Conservation (phyloP, 2,797 vertebrate genomes). For the Sebastolobus alascanus region DNA sequence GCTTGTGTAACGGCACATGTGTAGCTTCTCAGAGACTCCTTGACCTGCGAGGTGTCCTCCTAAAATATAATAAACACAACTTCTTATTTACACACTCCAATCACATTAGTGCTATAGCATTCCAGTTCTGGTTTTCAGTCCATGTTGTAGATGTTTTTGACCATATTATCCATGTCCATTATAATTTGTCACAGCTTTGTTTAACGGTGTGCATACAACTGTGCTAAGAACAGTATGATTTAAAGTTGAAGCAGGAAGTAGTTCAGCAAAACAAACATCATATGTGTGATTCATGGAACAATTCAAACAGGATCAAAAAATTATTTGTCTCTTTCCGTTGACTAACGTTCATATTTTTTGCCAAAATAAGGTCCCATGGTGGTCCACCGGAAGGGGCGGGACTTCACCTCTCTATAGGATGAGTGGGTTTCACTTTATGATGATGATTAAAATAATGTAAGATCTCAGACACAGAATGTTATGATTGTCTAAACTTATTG, state of each 20-base stretch:
- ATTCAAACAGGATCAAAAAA: no score
- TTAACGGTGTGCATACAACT: no score
- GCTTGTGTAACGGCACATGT: constrained; percentile 70
- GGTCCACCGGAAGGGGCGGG: no score
- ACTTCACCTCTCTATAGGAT: no score
- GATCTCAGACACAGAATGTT: not conserved
- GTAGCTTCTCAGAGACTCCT: constrained; percentile 78
- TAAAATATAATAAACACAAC: constrained; percentile 60
- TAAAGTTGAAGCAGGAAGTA: no score
- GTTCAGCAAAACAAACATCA: no score
- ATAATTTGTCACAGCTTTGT: not conserved
- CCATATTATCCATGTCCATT: not conserved
- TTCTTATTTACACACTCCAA: not conserved
- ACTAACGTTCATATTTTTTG: no score
- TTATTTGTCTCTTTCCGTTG: no score
- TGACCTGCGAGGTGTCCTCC: constrained; percentile 82
- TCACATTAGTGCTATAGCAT: not conserved
- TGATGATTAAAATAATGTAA: not conserved
- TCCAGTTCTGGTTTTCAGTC: not conserved
- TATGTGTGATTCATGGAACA: no score
- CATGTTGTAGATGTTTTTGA: not conserved
- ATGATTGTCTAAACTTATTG: not conserved
- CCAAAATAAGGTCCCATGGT: no score
- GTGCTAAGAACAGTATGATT: no score
- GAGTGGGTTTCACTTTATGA: not conserved